Percentiles rank a stretch among this genome's conserved stretches.
Evolutionary conservation across 2,113 vertebrate species (phyloP).

Genomic region (Thamnophis sirtalis): DNA sequence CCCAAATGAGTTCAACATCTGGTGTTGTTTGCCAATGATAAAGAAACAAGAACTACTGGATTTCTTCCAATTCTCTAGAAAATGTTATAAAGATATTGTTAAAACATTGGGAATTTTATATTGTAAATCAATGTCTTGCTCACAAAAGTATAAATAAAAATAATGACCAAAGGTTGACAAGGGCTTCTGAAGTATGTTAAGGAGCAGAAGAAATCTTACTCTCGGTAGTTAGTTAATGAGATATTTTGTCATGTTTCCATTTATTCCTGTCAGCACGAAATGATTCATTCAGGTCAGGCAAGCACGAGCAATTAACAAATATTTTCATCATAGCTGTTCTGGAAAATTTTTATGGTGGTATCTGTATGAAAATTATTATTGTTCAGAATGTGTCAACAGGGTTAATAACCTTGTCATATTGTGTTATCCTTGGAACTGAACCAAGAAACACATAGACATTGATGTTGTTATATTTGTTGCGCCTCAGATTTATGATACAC

Average conservation of each 20-base stretch:
- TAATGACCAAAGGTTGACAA: constrained; percentile 15
- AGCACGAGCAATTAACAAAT: constrained; percentile 18
- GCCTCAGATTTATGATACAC: not conserved
- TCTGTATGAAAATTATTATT: constrained; percentile 8
- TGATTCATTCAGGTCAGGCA: constrained; percentile 5
- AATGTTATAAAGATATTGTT: not conserved
- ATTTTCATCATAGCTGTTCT: constrained; percentile 7
- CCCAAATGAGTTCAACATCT: not conserved
- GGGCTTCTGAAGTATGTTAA: not conserved
- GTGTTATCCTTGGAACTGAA: not conserved
- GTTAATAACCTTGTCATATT: constrained; percentile 7
- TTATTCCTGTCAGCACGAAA: not conserved
- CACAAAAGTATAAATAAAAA: constrained; percentile 11
- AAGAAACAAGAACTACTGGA: not conserved
- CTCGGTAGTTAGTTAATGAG: not conserved
- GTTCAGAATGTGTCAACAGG: constrained; percentile 2
- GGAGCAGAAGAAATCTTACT: not conserved
- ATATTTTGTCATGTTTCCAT: constrained; percentile 12
- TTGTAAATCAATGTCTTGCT: not conserved
- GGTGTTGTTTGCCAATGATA: not conserved
- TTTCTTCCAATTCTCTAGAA: not conserved
- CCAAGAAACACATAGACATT: constrained; percentile 9
- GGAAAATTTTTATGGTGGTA: not conserved
- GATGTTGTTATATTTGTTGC: constrained; percentile 18
- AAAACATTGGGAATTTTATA: not conserved